Conservation (phyloP, 2,113 vertebrate genomes). For the Tonatia bakeri region DNA sequence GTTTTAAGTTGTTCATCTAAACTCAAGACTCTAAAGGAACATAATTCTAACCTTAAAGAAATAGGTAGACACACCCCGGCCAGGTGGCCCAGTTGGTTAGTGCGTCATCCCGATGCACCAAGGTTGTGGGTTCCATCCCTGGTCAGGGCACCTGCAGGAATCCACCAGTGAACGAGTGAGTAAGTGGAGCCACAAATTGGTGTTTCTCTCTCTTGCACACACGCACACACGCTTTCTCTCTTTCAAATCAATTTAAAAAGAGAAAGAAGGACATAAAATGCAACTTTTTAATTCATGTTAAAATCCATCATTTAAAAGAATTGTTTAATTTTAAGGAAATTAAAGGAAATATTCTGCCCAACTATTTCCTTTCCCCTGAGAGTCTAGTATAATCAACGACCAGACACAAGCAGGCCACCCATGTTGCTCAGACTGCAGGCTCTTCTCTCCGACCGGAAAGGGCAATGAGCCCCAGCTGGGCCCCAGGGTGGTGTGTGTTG, state of each 20-base stretch:
- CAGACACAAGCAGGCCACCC: background rate
- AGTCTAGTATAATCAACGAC: background rate
- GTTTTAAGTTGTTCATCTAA: background rate
- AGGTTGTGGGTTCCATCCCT: too few relatives aligned
- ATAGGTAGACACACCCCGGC: background rate
- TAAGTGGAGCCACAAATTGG: too few relatives aligned
- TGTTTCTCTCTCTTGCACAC: too few relatives aligned
- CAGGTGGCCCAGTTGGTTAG: too few relatives aligned
- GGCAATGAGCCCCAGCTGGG: background rate
- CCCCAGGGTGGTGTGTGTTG: accelerated
- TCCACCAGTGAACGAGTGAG: too few relatives aligned
- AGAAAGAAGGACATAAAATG: background rate
- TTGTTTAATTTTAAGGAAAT: background rate
- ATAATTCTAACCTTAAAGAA: background rate
- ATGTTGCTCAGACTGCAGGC: background rate
- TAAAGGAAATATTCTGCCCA: background rate
- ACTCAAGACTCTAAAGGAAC: background rate
- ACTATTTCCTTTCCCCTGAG: background rate
- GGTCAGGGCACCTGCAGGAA: too few relatives aligned
- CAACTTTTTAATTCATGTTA: background rate
- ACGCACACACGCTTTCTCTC: too few relatives aligned
- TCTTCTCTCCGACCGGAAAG: background rate
- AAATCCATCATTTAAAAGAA: background rate
- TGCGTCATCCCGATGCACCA: too few relatives aligned
- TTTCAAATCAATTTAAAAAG: too few relatives aligned